Conservation (phyloP, 2,888 invertebrate species). For the Campoplex nolae region DNA sequence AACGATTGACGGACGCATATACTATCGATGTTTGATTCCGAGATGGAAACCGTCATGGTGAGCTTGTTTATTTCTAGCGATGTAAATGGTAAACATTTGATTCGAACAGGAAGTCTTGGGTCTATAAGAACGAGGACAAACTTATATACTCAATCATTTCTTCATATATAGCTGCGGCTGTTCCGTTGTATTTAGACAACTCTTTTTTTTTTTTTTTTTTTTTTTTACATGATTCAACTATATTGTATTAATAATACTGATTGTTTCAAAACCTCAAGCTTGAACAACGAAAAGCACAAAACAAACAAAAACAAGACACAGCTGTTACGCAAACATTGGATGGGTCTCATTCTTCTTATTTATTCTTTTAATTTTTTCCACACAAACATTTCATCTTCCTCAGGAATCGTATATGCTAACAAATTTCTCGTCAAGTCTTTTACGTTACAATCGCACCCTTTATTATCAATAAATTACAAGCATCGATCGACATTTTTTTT, state of each 20-base stretch:
- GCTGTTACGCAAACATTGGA: conserved; percentile 3
- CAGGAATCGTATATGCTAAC: conserved; percentile 49
- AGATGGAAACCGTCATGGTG: conserved; percentile 7
- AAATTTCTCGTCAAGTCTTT: conserved; percentile 54
- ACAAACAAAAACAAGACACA: neutral
- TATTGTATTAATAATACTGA: conserved; percentile 11
- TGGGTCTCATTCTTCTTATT: conserved; percentile 27
- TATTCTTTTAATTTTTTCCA: conserved; percentile 36
- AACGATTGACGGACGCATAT: neutral
- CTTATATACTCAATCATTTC: neutral
- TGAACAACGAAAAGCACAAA: neutral
- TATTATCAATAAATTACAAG: conserved; percentile 61
- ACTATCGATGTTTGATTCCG: conserved; percentile 15
- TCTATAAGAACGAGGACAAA: conserved; percentile 7
- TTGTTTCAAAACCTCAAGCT: conserved; percentile 9
- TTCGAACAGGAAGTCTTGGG: conserved; percentile 8
- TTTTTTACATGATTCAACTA: conserved; percentile 11
- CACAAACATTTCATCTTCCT: conserved; percentile 54
- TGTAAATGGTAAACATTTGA: conserved; percentile 4
- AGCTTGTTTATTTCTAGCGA: conserved; percentile 8
- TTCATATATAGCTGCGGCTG: neutral
- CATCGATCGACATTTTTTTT: conserved; percentile 61
- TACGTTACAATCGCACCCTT: conserved; percentile 62
- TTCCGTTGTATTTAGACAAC: conserved; percentile 6
- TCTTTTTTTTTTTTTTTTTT: neutral